Percentiles rank a stretch among this genome's conserved stretches.
phyloP scores from a whole-genome alignment of 2,797 vertebrate genomes.

The Trichosurus vulpecula region DNA sequence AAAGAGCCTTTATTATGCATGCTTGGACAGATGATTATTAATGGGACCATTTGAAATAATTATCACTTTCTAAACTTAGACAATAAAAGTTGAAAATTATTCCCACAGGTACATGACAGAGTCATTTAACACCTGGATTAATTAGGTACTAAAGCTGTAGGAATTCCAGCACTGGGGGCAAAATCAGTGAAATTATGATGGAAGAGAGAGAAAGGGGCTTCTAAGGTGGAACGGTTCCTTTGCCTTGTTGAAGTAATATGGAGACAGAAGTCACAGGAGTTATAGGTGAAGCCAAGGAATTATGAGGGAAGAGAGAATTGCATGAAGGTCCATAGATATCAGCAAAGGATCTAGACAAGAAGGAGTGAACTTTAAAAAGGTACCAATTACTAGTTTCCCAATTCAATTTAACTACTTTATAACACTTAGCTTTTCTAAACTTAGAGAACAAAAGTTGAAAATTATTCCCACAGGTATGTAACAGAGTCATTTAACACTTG shows the following conservation, averaged over 20 bases:
- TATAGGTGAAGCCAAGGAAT: background rate
- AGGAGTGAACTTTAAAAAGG: background rate
- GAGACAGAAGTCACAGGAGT: background rate
- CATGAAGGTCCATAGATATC: background rate
- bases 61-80: background rate
- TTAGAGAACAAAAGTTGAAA: no score
- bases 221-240: background rate
- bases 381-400: background rate
- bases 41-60: background rate
- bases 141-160: background rate
- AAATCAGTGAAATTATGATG: background rate
- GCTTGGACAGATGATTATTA: background rate
- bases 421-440: background rate
- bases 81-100: background rate
- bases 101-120: background rate
- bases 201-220: background rate
- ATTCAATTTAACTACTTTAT: background rate
- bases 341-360: background rate
- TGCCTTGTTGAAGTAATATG: background rate
- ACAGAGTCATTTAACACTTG: no score
- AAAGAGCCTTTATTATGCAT: background rate
- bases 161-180: background rate
- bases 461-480: no score
- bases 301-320: background rate
- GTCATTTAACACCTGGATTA: background rate